Evolutionary conservation across 2,888 invertebrate genomes (phyloP).

Genomic region (Napeogenes sylphis): DNA sequence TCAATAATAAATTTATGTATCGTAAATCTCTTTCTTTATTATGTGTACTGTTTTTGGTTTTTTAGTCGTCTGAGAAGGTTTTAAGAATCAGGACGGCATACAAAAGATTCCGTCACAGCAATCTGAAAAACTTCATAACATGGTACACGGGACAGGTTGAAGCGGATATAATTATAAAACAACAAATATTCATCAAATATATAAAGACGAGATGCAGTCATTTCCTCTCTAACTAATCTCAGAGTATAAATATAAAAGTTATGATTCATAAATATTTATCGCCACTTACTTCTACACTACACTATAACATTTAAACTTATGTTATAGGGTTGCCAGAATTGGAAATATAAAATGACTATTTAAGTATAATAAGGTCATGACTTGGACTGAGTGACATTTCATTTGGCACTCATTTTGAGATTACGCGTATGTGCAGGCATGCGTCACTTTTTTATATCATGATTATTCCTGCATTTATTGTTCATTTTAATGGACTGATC

Average conservation of each 20-base stretch:
- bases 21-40: neutral
- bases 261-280: too few relatives aligned
- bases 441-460: slow-evolving; percentile 19
- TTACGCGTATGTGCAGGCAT: slow-evolving; percentile 31
- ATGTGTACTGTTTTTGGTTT: neutral
- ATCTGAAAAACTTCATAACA: neutral
- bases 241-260: too few relatives aligned
- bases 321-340: too few relatives aligned
- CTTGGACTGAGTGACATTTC: slow-evolving; percentile 29
- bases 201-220: too few relatives aligned
- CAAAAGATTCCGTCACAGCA: slow-evolving; percentile 4
- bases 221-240: too few relatives aligned
- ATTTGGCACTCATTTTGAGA: slow-evolving; percentile 23
- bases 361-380: slow-evolving; percentile 2
- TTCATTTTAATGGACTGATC: neutral
- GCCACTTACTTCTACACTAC: too few relatives aligned
- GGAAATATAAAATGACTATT: too few relatives aligned
- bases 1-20: too few relatives aligned
- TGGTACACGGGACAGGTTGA: neutral
- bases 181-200: neutral
- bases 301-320: too few relatives aligned
- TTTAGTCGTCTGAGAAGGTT: neutral
- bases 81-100: neutral
- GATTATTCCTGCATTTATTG: slow-evolving; percentile 2
- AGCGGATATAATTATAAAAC: neutral